Evolutionary conservation across 2,113 vertebrate genomes (phyloP), one percentile per base, ranked within the genome.

Genomic region (Urocynchramus pylzowi): DNA sequence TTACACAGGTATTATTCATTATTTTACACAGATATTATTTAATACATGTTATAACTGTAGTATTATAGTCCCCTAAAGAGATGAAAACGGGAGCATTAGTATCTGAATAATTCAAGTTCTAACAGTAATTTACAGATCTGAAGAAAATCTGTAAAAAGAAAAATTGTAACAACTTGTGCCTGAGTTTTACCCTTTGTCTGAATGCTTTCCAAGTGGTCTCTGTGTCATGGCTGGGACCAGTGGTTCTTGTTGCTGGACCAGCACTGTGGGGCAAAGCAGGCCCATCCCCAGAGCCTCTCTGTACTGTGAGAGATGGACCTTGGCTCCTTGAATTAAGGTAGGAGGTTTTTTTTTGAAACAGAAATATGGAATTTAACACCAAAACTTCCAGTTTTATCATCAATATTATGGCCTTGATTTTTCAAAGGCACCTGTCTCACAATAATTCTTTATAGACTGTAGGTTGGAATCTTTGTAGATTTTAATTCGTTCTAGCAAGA

Each of bases 101-200:
- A n/a, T 15, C 22, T 52, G 42, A 61, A 30, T 45, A 77, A 52
- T 17, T 41, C 19, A 15, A 52, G 4, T 47, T 57, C 14, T 71
- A 45, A 19, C 11, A 47, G 4, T 3, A 52, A 30, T 16, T 23
- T 39, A 31, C 22, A 33, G 28, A 17, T 16, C 24, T 69, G 35
- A 18, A 27, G 18, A 28, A 47, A 67, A 81, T 44, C 27, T 16
- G 19, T n/a, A n/a, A n/a, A n/a, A n/a, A n/a, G n/a, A n/a, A n/a
- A n/a, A n/a, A n/a, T n/a, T n/a, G 1, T n/a, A 67, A 35, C 5
- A 53, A 37, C 6, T 2, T 9, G 7, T 2, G 4, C n/a, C 37
- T 45, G 18, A 13, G 22, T 22, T 42, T 56, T 82, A 9, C 9
- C 26, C 6, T 50, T 50, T 30, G 9, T 7, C 18, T 33, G 37